Conservation (phyloP, 2,888 invertebrate species). For the Pyrochroa serraticornis region DNA sequence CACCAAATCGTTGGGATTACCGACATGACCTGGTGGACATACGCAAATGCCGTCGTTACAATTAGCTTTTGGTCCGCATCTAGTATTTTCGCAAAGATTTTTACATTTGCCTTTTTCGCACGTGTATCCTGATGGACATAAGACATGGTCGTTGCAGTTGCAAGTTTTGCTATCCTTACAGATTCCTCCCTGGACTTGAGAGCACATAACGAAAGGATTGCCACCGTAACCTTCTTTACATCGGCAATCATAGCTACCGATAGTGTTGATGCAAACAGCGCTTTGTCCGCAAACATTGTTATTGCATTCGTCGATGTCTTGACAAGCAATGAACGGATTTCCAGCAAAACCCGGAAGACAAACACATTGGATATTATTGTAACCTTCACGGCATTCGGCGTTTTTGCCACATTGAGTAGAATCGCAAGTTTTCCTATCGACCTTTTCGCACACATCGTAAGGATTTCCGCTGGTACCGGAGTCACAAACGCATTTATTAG, state of each 20-base stretch:
- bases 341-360: slow-evolving; percentile 85
- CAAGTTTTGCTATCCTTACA: slow-evolving; percentile 75
- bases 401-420: slow-evolving; percentile 76
- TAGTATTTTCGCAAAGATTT: slow-evolving; percentile 75
- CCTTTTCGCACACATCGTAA: slow-evolving; percentile 77
- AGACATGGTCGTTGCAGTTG: slow-evolving; percentile 70
- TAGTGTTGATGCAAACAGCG: slow-evolving; percentile 88
- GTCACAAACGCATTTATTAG: slow-evolving; percentile 82
- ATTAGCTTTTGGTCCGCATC: slow-evolving; percentile 81
- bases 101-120: slow-evolving; percentile 77
- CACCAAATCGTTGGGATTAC: slow-evolving; percentile 73
- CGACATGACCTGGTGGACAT: slow-evolving; percentile 79
- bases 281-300: slow-evolving; percentile 81
- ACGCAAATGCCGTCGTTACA: slow-evolving; percentile 81
- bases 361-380: slow-evolving; percentile 77
- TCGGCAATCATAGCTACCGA: slow-evolving; percentile 87
- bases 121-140: slow-evolving; percentile 78
- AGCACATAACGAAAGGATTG: slow-evolving; percentile 86
- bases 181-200: slow-evolving; percentile 70
- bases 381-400: slow-evolving; percentile 79
- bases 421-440: slow-evolving; percentile 74
- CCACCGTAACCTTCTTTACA: slow-evolving; percentile 85
- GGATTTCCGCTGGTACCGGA: slow-evolving; percentile 87
- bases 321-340: slow-evolving; percentile 83
- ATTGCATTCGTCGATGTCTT: slow-evolving; percentile 83